Percentiles rank a stretch among this genome's conserved stretches.
phyloP scores from a whole-genome alignment of 2,888 invertebrate species.

The Heliconius hortense region DNA sequence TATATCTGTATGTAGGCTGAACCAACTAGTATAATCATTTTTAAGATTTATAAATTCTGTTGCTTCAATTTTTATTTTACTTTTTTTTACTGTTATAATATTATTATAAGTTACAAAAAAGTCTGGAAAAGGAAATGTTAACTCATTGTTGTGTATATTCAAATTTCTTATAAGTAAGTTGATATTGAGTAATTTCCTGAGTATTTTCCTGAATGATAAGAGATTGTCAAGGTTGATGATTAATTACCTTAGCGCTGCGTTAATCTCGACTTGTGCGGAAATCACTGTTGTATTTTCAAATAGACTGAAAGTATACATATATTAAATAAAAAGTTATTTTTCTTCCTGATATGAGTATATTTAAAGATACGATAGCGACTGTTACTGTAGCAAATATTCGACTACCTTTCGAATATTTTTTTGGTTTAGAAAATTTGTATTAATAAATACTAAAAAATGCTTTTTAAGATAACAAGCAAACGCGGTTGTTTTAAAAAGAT shows the following conservation, averaged over 20 bases:
- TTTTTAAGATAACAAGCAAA: background rate
- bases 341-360: conserved; percentile 7
- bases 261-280: conserved; percentile 49
- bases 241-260: conserved; percentile 50
- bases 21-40: background rate
- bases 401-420: background rate
- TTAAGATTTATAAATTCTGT: background rate
- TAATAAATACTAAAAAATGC: background rate
- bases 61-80: conserved; percentile 1
- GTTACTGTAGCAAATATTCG: background rate
- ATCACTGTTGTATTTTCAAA: conserved; percentile 48
- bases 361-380: background rate
- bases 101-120: conserved; percentile 21
- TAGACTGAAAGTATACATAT: conserved; percentile 26
- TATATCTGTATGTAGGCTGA: conserved; percentile 1
- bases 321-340: conserved; percentile 1
- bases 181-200: conserved; percentile 49
- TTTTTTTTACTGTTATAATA: background rate
- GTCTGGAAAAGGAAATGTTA: conserved; percentile 27
- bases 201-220: conserved; percentile 54
- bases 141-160: conserved; percentile 29
- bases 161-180: conserved; percentile 42
- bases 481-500: background rate
- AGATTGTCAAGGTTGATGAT: conserved; percentile 53
- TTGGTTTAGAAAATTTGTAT: background rate